A percentile compares a stretch with the other conserved stretches of the same genome.
These are phyloP conservation scores for Phenganax subtilis DNA, from an alignment of 92 coral and sea anemone genomes.

Conservation along the genomic window DNA sequence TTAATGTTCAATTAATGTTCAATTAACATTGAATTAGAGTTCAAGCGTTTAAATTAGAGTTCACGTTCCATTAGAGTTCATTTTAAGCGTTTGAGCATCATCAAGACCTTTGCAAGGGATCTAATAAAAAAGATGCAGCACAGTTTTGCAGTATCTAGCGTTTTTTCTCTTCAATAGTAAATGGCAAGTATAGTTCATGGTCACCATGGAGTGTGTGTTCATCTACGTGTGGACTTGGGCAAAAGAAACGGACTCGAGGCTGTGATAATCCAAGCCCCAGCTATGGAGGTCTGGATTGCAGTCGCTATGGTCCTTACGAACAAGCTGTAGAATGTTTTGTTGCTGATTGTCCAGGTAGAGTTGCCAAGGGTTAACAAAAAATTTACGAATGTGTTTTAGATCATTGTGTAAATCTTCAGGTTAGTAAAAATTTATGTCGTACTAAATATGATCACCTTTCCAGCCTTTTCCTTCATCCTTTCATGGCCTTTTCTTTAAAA, in stretches of 20 bases:
- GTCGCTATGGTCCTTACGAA: conserved; percentile 66
- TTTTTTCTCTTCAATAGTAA: conserved; percentile 47
- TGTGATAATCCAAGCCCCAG: conserved; percentile 85
- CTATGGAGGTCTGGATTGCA: conserved; percentile 82
- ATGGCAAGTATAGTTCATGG: conserved; percentile 94
- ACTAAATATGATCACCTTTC: no score
- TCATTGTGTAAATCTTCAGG: no score
- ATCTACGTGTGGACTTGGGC: conserved; percentile 76
- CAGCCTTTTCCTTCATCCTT: no score
- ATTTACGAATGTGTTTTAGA: no score
- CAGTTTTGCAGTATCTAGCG: neutral
- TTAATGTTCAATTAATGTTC: no score
- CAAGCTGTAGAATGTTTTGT: conserved; percentile 81
- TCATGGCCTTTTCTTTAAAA: no score
- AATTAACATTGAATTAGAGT: no score
- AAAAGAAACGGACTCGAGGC: conserved; percentile 62
- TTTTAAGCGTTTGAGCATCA: no score
- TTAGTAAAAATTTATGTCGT: no score
- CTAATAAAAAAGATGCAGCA: neutral
- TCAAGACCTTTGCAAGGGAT: neutral
- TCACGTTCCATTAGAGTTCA: no score
- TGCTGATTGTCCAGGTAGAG: conserved; percentile 86
- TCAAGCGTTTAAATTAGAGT: no score
- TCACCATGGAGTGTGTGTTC: conserved; percentile 83
- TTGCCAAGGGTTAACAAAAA: neutral